Conservation (phyloP, 2,113 vertebrate species). For the Sporophila hypoxantha region DNA sequence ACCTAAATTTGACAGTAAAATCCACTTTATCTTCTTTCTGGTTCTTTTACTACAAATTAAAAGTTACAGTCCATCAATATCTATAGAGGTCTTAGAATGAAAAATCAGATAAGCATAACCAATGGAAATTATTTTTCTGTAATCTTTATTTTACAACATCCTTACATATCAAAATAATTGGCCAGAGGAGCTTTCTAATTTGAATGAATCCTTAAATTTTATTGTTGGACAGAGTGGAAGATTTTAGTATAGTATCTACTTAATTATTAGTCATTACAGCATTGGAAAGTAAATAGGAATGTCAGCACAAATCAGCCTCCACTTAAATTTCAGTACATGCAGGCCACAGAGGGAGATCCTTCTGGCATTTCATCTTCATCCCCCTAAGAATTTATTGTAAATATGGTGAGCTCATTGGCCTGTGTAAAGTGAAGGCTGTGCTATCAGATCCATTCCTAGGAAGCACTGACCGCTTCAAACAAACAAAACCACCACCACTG, state of each 20-base stretch:
- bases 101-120: background rate
- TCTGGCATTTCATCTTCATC: background rate
- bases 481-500: background rate
- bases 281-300: conserved; percentile 3
- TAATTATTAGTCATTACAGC: background rate
- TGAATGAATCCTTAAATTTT: background rate
- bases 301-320: background rate
- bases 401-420: background rate
- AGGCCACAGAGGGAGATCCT: background rate
- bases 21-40: background rate
- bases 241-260: background rate
- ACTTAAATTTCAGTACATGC: background rate
- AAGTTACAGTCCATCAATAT: background rate
- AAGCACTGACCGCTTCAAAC: background rate
- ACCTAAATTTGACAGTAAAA: background rate
- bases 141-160: background rate
- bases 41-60: background rate
- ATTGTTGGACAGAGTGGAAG: background rate
- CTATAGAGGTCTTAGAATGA: background rate
- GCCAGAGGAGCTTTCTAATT: background rate
- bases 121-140: background rate
- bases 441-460: background rate
- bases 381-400: background rate
- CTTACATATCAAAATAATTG: background rate
- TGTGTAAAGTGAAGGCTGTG: background rate